Percentiles rank a stretch among this genome's conserved stretches.
Evolutionary conservation across 2,113 vertebrate species (phyloP).

Genomic region (Phrynosoma platyrhinos): DNA sequence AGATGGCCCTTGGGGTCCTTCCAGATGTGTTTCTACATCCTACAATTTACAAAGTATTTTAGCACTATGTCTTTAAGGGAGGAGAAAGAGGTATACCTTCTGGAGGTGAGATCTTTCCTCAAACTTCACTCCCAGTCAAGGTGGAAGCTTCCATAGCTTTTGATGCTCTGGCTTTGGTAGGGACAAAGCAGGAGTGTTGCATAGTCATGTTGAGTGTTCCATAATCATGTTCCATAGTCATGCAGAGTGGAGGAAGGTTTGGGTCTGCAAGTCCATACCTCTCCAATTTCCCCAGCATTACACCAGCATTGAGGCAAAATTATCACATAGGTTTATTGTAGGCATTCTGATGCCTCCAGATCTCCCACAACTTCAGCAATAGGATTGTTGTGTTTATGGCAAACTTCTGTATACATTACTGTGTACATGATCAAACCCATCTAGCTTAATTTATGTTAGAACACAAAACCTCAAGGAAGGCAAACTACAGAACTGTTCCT

Average conservation of each 20-base stretch:
- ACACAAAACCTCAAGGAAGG: background rate
- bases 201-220: background rate
- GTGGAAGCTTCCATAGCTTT: background rate
- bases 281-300: background rate
- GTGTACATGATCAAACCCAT: background rate
- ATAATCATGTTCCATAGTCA: background rate
- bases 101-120: background rate
- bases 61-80: background rate
- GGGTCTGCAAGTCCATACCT: background rate
- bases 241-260: background rate
- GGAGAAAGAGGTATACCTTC: background rate
- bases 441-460: constrained; percentile 2
- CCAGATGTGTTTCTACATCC: too few species aligned
- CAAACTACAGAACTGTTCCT: constrained; percentile 4
- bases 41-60: too few species aligned
- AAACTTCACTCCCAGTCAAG: background rate
- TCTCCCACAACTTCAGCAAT: background rate
- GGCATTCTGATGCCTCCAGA: background rate
- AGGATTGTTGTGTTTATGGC: background rate
- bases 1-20: too few species aligned
- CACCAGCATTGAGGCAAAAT: background rate
- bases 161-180: background rate
- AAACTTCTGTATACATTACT: too few species aligned
- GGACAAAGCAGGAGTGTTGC: background rate
- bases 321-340: too few species aligned